phyloP scores from a whole-genome alignment of 2,888 invertebrate species.

The Helleia helle region DNA sequence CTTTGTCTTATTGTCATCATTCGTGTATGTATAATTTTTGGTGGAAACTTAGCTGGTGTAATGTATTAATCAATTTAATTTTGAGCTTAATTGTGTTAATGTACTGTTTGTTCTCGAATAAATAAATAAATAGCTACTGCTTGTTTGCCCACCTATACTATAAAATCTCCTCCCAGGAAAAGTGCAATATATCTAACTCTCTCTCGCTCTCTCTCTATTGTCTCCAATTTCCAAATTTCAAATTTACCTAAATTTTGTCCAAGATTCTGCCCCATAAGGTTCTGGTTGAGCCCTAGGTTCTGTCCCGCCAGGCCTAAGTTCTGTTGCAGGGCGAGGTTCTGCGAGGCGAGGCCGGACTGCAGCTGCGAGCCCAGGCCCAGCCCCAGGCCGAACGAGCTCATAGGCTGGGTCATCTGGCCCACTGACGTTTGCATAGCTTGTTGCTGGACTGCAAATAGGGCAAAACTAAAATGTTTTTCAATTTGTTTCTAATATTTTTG shows the following conservation, averaged over 20 bases:
- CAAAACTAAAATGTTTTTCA: background rate
- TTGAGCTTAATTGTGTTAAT: no score
- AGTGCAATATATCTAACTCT: no score
- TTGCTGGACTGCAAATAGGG: conserved; percentile 41
- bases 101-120: no score
- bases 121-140: no score
- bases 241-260: conserved; percentile 48
- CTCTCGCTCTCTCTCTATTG: no score
- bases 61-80: no score
- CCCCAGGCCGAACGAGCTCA: conserved; percentile 42
- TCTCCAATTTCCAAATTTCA: background rate
- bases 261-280: conserved; percentile 52
- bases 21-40: no score
- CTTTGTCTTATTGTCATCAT: no score
- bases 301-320: conserved; percentile 38
- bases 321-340: conserved; percentile 33
- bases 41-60: no score
- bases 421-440: conserved; percentile 47
- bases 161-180: no score
- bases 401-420: conserved; percentile 36
- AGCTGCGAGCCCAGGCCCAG: conserved; percentile 36
- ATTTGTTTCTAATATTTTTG: background rate
- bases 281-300: conserved; percentile 48
- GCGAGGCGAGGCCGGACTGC: conserved; percentile 27
- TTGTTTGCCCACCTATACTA: no score